Conservation (phyloP, 53 echinoderm and acorn worm genomes). For the Mesocentrotus franciscanus region DNA sequence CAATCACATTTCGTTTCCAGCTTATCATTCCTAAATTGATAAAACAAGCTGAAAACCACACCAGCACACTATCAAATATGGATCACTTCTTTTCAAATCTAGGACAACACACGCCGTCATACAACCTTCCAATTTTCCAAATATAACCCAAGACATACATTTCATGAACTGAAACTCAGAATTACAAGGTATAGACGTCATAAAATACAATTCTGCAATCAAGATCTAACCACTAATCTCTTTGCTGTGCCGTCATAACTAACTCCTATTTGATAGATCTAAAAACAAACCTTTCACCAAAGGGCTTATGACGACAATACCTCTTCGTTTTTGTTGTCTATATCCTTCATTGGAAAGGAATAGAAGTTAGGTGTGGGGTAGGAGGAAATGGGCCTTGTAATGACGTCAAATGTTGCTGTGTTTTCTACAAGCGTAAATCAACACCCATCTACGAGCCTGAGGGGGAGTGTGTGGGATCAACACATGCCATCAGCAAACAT, state of each 20-base stretch:
- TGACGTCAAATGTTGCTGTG: slow-evolving; percentile 30
- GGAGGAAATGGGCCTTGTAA: slow-evolving; percentile 1
- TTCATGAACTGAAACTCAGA: not conserved
- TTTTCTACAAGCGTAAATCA: slow-evolving; percentile 11
- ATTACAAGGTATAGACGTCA: slow-evolving; percentile 2
- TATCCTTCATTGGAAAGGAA: not conserved
- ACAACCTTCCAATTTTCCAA: not conserved
- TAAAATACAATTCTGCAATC: not conserved
- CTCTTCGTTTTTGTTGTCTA: not conserved
- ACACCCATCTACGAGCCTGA: not conserved
- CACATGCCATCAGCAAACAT: not conserved
- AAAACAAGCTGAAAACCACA: not conserved
- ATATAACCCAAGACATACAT: slow-evolving; percentile 7
- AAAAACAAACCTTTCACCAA: slow-evolving; percentile 13
- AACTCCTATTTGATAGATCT: not conserved
- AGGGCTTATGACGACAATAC: slow-evolving; percentile 37
- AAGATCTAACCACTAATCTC: not conserved
- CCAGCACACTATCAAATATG: not conserved
- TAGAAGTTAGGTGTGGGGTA: not conserved
- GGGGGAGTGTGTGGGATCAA: slow-evolving; percentile 1
- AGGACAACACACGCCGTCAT: not conserved
- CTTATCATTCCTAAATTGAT: not conserved
- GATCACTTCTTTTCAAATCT: not conserved
- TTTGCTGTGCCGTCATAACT: not conserved
- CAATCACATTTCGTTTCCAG: not conserved